These are phyloP conservation scores for Lobophora halterata DNA, from an alignment of 2,888 invertebrate species.

Conservation along the genomic window DNA sequence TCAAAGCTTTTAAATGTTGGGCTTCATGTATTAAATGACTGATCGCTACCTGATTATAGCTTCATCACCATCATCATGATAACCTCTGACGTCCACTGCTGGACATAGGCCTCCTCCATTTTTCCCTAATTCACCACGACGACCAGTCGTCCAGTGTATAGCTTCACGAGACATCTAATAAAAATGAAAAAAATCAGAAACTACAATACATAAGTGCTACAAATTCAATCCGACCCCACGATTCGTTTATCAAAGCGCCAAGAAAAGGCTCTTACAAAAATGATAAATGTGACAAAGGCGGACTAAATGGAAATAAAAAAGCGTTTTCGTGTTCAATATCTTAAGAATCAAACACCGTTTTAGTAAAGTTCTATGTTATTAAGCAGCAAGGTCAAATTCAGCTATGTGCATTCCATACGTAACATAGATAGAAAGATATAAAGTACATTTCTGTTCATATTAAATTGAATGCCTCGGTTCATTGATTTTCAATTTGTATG, in stretches of 20 bases:
- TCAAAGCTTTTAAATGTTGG: too few relatives aligned
- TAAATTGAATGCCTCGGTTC: constrained; percentile 68
- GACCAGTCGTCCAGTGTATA: too few relatives aligned
- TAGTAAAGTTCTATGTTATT: constrained; percentile 21
- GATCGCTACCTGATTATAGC: too few relatives aligned
- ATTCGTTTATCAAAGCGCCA: not conserved
- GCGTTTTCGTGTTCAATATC: constrained; percentile 24
- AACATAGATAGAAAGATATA: constrained; percentile 29
- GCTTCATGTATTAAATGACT: too few relatives aligned
- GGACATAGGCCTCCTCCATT: too few relatives aligned
- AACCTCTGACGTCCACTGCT: too few relatives aligned
- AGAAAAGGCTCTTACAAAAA: constrained; percentile 5
- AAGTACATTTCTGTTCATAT: constrained; percentile 69
- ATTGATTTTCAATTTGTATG: constrained; percentile 77
- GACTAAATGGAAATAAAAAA: constrained; percentile 17
- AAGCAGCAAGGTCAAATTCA: constrained; percentile 29
- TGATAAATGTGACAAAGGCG: constrained; percentile 22
- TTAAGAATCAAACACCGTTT: constrained; percentile 20
- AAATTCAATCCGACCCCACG: not conserved
- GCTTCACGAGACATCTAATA: too few relatives aligned
- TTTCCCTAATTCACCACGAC: too few relatives aligned
- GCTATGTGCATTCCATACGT: constrained; percentile 31
- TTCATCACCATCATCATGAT: too few relatives aligned
- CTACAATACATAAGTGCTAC: too few relatives aligned
- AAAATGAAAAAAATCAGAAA: too few relatives aligned